Evolutionary conservation across 2,113 vertebrate genomes (phyloP).

Genomic region (Lycocorax pyrrhopterus): DNA sequence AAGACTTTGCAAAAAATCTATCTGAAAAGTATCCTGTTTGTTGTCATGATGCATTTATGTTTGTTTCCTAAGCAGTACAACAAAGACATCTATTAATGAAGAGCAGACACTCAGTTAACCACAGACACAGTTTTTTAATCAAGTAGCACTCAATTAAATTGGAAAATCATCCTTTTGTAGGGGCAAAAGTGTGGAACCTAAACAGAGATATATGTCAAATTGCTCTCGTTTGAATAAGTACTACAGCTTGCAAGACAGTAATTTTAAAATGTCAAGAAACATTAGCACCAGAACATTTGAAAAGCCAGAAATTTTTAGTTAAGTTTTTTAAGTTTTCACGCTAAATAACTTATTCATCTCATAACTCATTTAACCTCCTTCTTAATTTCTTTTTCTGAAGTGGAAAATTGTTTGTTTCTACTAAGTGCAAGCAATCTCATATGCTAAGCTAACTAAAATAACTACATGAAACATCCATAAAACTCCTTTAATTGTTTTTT

Average conservation of each 20-base stretch:
- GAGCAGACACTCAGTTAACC: background rate
- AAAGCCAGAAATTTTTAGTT: background rate
- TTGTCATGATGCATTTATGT: background rate
- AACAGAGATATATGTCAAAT: background rate
- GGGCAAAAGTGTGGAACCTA: background rate
- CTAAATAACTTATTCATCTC: background rate
- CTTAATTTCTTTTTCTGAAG: background rate
- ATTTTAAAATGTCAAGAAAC: background rate
- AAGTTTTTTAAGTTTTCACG: background rate
- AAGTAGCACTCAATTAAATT: background rate
- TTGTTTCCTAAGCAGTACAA: background rate
- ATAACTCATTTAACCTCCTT: background rate
- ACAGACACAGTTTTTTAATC: background rate
- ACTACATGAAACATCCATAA: background rate
- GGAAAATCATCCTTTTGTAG: background rate
- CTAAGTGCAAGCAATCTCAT: background rate
- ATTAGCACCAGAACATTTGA: background rate
- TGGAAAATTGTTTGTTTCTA: slow-evolving; percentile 5
- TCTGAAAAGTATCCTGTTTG: background rate
- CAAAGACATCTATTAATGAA: background rate
- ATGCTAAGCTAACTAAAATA: background rate
- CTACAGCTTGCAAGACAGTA: background rate
- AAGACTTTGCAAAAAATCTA: background rate
- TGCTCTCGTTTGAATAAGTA: background rate
- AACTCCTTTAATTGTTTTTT: background rate